Evolutionary conservation across 2,888 invertebrate species (phyloP).

Genomic region (Elmis aenea): DNA sequence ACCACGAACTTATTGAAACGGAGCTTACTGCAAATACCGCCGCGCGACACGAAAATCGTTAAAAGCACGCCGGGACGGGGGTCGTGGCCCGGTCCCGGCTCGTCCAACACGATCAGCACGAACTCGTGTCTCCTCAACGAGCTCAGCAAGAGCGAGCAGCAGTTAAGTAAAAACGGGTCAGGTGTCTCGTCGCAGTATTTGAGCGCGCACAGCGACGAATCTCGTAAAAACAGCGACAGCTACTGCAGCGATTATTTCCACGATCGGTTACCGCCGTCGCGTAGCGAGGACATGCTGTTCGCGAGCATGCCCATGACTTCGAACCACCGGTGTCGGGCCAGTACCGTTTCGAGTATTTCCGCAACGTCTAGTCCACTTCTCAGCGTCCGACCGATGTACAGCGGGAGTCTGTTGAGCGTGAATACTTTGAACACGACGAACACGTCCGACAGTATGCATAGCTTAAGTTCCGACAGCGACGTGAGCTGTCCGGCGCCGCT

Average conservation of each 20-base stretch:
- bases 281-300: slow-evolving; percentile 72
- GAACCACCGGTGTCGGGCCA: slow-evolving; percentile 33
- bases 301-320: slow-evolving; percentile 21
- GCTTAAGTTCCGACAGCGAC: slow-evolving; percentile 62
- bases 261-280: slow-evolving; percentile 64
- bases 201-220: slow-evolving; percentile 48
- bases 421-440: slow-evolving; percentile 55
- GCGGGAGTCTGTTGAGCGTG: slow-evolving; percentile 60
- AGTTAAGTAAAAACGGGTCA: slow-evolving; percentile 54
- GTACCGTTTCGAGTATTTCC: slow-evolving; percentile 58
- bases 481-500: slow-evolving; percentile 52
- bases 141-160: slow-evolving; percentile 81
- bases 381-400: slow-evolving; percentile 57
- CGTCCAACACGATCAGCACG: slow-evolving; percentile 51
- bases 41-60: slow-evolving; percentile 67
- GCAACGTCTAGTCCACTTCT: slow-evolving; percentile 67
- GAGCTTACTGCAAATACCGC: slow-evolving; percentile 61
- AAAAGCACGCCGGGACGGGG: slow-evolving; percentile 76
- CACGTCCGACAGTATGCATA: slow-evolving; percentile 62
- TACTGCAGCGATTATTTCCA: slow-evolving; percentile 40
- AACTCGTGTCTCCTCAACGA: slow-evolving; percentile 48
- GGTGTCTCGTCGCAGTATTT: slow-evolving; percentile 50
- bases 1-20: slow-evolving; percentile 48
- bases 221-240: slow-evolving; percentile 42
- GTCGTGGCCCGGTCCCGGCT: slow-evolving; percentile 80